These are phyloP conservation scores for Cyanocitta stelleri DNA, from an alignment of 2,113 vertebrate species.

Conservation along the genomic window DNA sequence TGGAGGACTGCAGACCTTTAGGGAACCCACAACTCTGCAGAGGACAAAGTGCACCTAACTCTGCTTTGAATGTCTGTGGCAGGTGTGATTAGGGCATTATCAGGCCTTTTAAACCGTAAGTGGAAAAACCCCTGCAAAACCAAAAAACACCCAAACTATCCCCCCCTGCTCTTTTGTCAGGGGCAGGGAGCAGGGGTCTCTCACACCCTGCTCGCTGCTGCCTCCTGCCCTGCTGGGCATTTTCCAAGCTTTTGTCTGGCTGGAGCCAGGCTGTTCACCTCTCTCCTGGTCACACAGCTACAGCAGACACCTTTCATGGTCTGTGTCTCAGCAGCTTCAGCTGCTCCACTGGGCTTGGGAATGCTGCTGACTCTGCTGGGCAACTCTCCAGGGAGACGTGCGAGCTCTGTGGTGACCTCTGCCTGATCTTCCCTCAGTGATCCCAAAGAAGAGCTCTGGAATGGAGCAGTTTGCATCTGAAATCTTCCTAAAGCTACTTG, in stretches of 20 bases:
- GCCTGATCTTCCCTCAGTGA: background rate
- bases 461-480: background rate
- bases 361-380: background rate
- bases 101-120: background rate
- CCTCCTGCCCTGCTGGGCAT: background rate
- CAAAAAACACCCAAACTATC: accelerated
- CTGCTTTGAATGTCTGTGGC: background rate
- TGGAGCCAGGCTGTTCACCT: background rate
- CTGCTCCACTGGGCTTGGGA: background rate
- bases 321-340: background rate
- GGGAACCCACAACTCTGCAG: background rate
- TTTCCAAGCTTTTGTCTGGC: background rate
- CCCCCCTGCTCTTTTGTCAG: background rate
- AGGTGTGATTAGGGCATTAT: background rate
- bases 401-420: background rate
- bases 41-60: background rate
- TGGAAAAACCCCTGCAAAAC: background rate
- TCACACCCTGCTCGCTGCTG: accelerated
- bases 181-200: background rate
- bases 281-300: background rate
- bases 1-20: background rate
- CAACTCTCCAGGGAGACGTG: background rate
- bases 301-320: background rate
- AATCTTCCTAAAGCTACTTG: background rate
- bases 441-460: background rate